Base-by-base conservation (phyloP, 2,113 vertebrate species). In the Oncorhynchus masou region DNA sequence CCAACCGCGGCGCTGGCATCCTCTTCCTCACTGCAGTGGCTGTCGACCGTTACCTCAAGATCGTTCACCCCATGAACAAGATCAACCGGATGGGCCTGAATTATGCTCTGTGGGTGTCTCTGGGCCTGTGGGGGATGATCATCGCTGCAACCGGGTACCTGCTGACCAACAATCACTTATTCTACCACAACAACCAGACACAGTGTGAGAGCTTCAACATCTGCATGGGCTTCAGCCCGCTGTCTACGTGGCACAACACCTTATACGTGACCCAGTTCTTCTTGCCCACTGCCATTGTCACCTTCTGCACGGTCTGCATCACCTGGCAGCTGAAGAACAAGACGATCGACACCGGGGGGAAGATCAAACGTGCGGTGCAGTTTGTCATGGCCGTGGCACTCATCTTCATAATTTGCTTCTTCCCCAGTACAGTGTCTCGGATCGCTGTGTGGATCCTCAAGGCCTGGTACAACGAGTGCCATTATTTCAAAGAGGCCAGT, bases 201-300 rank as follows among this genome's bases (percentile, higher is more conserved):
- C 93, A 93, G 69, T 95, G 94, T 12, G 94, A 94, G 84, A 94
- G 93, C 65, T 95, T 95, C 84, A 92, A 91, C 85, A 93, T 95
- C 74, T 93, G 93, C 83, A 84, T 93, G 77, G 90, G 83, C n/a
- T 79, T 74, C 76, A 81, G 79, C 11, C 88, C 92, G 0, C 54
- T 89, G n/a, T 81, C 85, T 74, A 92, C 87, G 76, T 95, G 93
- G 92, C 93, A 94, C 74, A 93, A 94, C 19, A 9, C 84, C 1
- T 94, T 94, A 76, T 94, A 92, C 9, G 81, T 93, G 6, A 9
- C 90, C 29, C 89, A 94, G 86, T 93, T 93, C 31, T 88, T 88
- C 70, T 49, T 94, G 45, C 93, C 94, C 3, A 67, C 89, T 0
- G 13, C 22, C 1, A 92, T 94, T 22, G 89, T 94, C 1, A 83